Base-by-base conservation (phyloP, 2,888 invertebrate genomes). In the Apodemia duryi region DNA sequence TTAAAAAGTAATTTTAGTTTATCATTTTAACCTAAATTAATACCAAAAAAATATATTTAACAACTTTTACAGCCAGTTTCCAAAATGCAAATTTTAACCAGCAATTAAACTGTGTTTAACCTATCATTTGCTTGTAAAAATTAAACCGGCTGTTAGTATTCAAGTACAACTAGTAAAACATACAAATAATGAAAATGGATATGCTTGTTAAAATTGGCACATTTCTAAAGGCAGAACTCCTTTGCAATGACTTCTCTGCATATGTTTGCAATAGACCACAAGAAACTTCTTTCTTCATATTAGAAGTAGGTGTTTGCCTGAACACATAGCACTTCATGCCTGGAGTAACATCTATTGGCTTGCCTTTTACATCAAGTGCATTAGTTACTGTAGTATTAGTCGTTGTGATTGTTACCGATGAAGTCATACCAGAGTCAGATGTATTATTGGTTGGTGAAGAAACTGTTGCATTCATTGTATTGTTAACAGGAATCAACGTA, bases 311-410 rank as follows among this genome's bases (percentile, higher is more conserved):
- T 11, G 80, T 79, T 62, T 71, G 73, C 57, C 87, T 78, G 13
- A 88, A 81, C 6, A 91, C 82, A 70, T 81, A 90, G 68, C 90
- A 91, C 73, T 83, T 72, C 89, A 88, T 88, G 6, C 84, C 85
- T 1, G 86, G 84, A 9, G 90, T 90, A 46, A 91, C 89, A 11
- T 80, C 75, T 13, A 91, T 76, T 0, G 85, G 80, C 54, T 81
- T 80, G 32, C 90, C 90, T 76, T 89, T 90, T 60, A 88, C 88
- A 52, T 88, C 86, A n/a, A 88, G 71, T n/a, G 90, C 90, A 69
- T 86, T 84, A 11, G 78, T 78, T 10, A 85, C 77, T 28, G 86
- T 87, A 35, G 83, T 88, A 10, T 84, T 87, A 0, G 81, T 84
- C 1, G 83, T 85, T 0, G 81, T 84, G 0, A 83, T 79, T 6